Conservation (phyloP, 2,888 invertebrate species). For the Drosophila peninsularis region DNA sequence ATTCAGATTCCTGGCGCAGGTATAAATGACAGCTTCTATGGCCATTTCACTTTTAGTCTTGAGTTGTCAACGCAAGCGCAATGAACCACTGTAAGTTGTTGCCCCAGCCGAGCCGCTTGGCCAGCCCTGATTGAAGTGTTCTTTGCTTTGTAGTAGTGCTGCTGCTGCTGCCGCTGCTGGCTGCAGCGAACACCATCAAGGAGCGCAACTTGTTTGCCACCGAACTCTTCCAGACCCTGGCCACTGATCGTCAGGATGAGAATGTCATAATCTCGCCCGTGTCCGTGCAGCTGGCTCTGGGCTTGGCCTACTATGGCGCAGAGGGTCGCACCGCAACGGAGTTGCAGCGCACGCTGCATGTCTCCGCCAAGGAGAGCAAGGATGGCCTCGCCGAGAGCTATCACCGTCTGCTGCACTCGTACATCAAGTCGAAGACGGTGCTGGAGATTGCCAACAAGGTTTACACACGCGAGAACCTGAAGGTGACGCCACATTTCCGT, state of each 20-base stretch:
- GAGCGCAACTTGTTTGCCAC: constrained; percentile 82
- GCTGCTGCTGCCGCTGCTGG: constrained; percentile 35
- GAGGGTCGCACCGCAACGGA: constrained; percentile 75
- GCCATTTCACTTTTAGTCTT: constrained; percentile 75
- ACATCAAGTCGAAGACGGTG: constrained; percentile 80
- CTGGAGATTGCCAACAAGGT: constrained; percentile 91
- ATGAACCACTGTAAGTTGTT: constrained; percentile 62
- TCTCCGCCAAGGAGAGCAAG: constrained; percentile 79
- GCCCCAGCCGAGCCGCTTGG: not conserved
- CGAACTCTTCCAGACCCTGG: constrained; percentile 80
- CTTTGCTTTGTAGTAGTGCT: constrained; percentile 27
- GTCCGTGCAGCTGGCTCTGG: constrained; percentile 78
- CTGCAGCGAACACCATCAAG: constrained; percentile 67
- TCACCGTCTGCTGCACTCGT: constrained; percentile 76
- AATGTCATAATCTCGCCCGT: constrained; percentile 82
- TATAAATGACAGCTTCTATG: constrained; percentile 70
- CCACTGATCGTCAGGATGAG: constrained; percentile 75
- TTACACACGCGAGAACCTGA: constrained; percentile 87
- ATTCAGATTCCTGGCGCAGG: constrained; percentile 48
- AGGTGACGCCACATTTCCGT: constrained; percentile 86
- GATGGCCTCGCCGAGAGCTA: constrained; percentile 79
- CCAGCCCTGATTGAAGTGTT: constrained; percentile 1
- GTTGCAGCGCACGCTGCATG: constrained; percentile 76
- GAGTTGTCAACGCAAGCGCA: constrained; percentile 68
- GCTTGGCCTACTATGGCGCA: constrained; percentile 79